A percentile compares a stretch with the other conserved stretches of the same genome.
phyloP scores from a whole-genome alignment of 2,797 vertebrate genomes.

The Lindbergichthys nudifrons region DNA sequence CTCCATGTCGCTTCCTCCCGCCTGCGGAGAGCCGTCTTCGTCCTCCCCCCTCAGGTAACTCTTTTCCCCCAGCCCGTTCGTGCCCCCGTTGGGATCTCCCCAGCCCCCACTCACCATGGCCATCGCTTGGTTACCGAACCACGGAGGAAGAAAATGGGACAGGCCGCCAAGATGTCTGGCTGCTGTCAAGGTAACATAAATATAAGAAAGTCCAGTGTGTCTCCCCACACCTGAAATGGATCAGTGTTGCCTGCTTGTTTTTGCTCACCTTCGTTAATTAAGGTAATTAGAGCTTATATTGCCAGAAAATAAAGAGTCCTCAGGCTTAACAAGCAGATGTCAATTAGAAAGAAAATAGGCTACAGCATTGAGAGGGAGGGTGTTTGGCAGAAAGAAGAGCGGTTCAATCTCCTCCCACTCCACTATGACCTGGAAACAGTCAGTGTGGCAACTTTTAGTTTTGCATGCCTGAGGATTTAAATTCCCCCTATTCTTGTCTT shows the following conservation, averaged over 20 bases:
- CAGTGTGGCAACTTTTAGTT: slow-evolving; percentile 69
- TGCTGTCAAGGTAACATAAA: slow-evolving; percentile 74
- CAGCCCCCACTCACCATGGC: slow-evolving; percentile 96
- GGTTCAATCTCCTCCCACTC: slow-evolving; percentile 76
- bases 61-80: slow-evolving; percentile 90
- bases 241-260: background rate
- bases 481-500: background rate
- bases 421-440: slow-evolving; percentile 83
- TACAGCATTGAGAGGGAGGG: slow-evolving; percentile 26
- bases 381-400: slow-evolving; percentile 47
- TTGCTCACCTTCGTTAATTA: slow-evolving; percentile 20
- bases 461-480: slow-evolving; percentile 40
- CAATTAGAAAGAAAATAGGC: slow-evolving; percentile 13
- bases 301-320: slow-evolving; percentile 15
- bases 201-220: slow-evolving; percentile 23
- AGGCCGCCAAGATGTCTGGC: slow-evolving; percentile 61
- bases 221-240: slow-evolving; percentile 16
- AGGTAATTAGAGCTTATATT: slow-evolving; percentile 5
- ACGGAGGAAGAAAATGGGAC: slow-evolving; percentile 63
- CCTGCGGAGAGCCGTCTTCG: slow-evolving; percentile 91
- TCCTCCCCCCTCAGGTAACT: slow-evolving; percentile 89
- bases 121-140: slow-evolving; percentile 87
- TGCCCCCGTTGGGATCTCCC: slow-evolving; percentile 92
- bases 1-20: slow-evolving; percentile 91
- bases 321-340: slow-evolving; percentile 33